A percentile compares a stretch with the other conserved stretches of the same genome.
Evolutionary conservation across 2,888 invertebrate genomes (phyloP).

Genomic region (Tetropium fuscum): DNA sequence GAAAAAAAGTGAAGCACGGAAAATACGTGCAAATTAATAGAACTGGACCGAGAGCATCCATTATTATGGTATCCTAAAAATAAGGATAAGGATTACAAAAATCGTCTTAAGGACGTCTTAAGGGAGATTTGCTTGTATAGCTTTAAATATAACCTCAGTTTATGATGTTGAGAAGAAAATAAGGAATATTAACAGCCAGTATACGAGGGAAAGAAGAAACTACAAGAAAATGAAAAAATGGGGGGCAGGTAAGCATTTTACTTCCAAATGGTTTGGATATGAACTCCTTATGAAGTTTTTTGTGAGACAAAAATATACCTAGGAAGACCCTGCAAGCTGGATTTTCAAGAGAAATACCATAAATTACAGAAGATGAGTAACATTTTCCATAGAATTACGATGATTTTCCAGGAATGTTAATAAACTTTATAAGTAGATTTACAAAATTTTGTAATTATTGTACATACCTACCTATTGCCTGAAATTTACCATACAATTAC

Average conservation of each 20-base stretch:
- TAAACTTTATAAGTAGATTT: too few species aligned
- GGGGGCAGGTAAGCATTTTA: slow-evolving; percentile 21
- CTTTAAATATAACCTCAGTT: slow-evolving; percentile 24
- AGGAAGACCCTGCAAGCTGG: slow-evolving; percentile 24
- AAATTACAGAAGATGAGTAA: too few species aligned
- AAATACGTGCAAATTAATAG: too few species aligned
- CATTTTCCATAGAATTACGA: too few species aligned
- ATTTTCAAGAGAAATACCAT: slow-evolving; percentile 9
- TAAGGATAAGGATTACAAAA: background rate
- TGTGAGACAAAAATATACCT: slow-evolving; percentile 22
- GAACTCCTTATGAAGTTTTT: slow-evolving; percentile 3
- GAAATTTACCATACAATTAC: too few species aligned
- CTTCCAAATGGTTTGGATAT: slow-evolving; percentile 20
- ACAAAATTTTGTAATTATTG: too few species aligned
- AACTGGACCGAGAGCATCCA: too few species aligned
- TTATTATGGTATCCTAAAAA: background rate
- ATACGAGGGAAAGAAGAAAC: slow-evolving; percentile 28
- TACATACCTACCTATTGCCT: too few species aligned
- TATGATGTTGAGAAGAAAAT: slow-evolving; percentile 29
- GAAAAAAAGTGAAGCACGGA: too few species aligned
- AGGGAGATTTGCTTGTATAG: slow-evolving; percentile 20
- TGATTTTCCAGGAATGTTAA: too few species aligned
- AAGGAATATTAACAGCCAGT: slow-evolving; percentile 31
- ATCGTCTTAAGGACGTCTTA: slow-evolving; percentile 17
- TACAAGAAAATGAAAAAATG: slow-evolving; percentile 28